Evolutionary conservation across 2,113 vertebrate species (phyloP), one percentile per base, ranked within the genome.

Genomic region (Corythoichthys intestinalis): DNA sequence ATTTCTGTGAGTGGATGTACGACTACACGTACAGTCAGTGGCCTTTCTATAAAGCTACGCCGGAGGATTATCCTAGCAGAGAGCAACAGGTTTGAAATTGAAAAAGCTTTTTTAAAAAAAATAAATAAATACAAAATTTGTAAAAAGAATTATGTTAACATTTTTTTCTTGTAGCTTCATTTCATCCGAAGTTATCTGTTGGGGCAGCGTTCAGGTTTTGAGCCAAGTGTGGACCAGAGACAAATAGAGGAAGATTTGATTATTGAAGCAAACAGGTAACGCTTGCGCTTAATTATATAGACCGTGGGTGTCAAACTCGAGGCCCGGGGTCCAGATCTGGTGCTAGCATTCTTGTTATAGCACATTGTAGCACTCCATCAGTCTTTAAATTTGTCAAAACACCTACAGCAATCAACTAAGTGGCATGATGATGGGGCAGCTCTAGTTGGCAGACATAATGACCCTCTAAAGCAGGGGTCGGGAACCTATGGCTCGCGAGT

Each of bases 1-100:
- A 95, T 80, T 98, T 98, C 85, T 96, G 94, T 28, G 96, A 98
- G 75, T 98, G 96, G 96, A 88, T 92, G 41, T 98, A 96, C 61
- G 90, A 95, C 80, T 98, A 98, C 76, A 94, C 94, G 0, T 91
- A 95, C 0, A 80, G 92, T 20, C 85, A 95, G 81, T 94, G 92
- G 93, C 94, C 94, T 2, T 93, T 94, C 82, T 93, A 86, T 81
- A 92, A 91, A 88, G 92, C 93, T 11, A 86, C 83, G 49, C 83
- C 88, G 0, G 88, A 91, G 44, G 86, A 95, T 88, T 98, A 94
- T 69, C 95, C 96, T 28, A 93, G 71, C 72, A 87, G 76, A 70
- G 85, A 86, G 72, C 95, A 98, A 78, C 96, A 98, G 93, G 96
- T 96, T 61, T 73, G 82, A 44, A 44, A 5, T 8, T 44, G 20